Base-by-base conservation (phyloP, 1,140 invertebrate species). In the Habropoda laboriosa region DNA sequence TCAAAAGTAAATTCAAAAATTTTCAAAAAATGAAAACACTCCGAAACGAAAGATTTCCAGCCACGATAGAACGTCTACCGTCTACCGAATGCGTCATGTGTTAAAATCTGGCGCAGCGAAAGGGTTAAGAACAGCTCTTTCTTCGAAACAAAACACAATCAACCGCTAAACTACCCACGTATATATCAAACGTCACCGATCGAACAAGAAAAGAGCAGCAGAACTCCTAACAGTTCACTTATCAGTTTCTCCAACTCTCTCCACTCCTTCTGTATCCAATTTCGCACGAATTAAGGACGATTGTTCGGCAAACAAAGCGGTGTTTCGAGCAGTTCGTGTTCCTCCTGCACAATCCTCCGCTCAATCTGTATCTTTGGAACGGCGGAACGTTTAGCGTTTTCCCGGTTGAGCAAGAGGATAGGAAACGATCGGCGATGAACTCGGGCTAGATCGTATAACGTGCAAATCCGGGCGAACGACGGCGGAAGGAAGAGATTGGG, bases 401-500 rank as follows among this genome's bases (percentile, higher is more conserved):
- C 24, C 16, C 32, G 5, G 12, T 27, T 3, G 47, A 5, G 42
- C 32, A 38, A 51, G n/a, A n/a, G 24, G 51, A 70, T 27, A 21
- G 57, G 32, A 60, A n/a, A 40, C 2, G 27, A 10, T 21, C 5
- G 5, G 18, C 8, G 21, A 55, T 57, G n/a, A 21, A 1, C 16
- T 35, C 38, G 32, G 10, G 47, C 40, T 38, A 53, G 35, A 51
- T 68, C 66, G 32, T 40, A 30, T 32, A 8, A 40, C 40, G 32
- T 70, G 30, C 12, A 5, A 42, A 57, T 71, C 5, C 27, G 1
- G 12, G 16, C 18, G 49, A 30, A 70, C 32, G 67, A 55, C 10
- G n/a, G 49, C 68, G 51, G 51, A 71, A 71, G 63, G 45, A 64
- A 45, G 35, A n/a, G 8, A 70, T 32, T 40, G 24, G 32, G 55